phyloP scores from a whole-genome alignment of 2,113 vertebrate genomes.

The Festucalex cinctus region DNA sequence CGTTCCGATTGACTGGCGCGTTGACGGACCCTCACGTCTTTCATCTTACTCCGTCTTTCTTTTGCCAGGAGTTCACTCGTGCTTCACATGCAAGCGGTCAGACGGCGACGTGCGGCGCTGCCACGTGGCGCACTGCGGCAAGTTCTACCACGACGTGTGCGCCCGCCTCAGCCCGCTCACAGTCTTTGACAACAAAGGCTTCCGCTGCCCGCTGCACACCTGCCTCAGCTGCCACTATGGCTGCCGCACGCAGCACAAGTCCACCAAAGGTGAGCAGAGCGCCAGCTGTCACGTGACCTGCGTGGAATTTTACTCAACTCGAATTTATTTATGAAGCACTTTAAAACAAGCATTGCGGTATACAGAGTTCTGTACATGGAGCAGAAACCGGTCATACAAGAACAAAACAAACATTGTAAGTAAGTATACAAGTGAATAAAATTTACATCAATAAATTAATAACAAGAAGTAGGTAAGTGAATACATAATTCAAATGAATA shows the following conservation, averaged over 20 bases:
- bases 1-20: background rate
- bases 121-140: conserved; percentile 86
- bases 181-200: conserved; percentile 88
- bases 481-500: too few species aligned
- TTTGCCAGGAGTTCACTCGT: conserved; percentile 80
- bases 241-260: conserved; percentile 78
- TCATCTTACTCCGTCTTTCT: background rate
- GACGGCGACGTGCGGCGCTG: conserved; percentile 84
- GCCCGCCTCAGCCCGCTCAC: conserved; percentile 81
- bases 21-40: background rate
- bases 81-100: conserved; percentile 88
- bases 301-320: too few species aligned
- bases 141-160: conserved; percentile 93
- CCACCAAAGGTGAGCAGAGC: conserved; percentile 82
- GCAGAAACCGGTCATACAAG: too few species aligned
- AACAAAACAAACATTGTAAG: too few species aligned
- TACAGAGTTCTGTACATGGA: too few species aligned
- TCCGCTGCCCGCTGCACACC: conserved; percentile 92
- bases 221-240: conserved; percentile 88
- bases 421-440: too few species aligned
- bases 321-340: too few species aligned
- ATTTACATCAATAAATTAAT: too few species aligned
- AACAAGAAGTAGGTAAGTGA: too few species aligned
- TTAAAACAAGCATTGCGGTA: too few species aligned
- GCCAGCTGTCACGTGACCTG: too few species aligned